These are phyloP conservation scores for Pyrochroa serraticornis DNA, from an alignment of 2,888 invertebrate species.

Conservation along the genomic window DNA sequence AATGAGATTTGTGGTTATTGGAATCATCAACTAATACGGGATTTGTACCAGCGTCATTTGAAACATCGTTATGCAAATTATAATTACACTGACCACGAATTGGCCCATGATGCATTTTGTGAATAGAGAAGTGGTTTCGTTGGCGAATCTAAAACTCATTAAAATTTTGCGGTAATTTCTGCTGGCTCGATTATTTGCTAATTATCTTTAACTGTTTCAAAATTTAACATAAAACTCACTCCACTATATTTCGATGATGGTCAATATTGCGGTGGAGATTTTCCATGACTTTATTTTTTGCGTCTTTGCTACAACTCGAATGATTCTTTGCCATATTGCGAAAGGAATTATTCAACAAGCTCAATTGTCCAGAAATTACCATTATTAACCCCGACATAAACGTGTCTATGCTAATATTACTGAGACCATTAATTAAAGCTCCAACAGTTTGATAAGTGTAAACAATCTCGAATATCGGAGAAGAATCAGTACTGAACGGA, in stretches of 20 bases:
- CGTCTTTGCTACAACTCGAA: neutral
- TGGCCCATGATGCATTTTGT: constrained; percentile 42
- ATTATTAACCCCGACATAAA: constrained; percentile 34
- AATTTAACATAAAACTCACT: constrained; percentile 27
- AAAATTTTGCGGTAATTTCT: neutral
- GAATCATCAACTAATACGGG: no score
- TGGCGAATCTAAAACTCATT: constrained; percentile 30
- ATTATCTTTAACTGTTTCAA: no score
- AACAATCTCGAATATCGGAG: constrained; percentile 58
- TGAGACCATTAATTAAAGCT: constrained; percentile 57
- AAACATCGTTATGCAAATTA: constrained; percentile 55
- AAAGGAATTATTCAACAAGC: constrained; percentile 57
- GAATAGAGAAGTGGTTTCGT: constrained; percentile 29
- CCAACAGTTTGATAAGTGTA: constrained; percentile 60
- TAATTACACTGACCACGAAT: constrained; percentile 48
- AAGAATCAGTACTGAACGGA: constrained; percentile 57
- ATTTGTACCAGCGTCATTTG: constrained; percentile 49
- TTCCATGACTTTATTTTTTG: neutral
- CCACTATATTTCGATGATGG: constrained; percentile 32
- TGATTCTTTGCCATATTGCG: constrained; percentile 29
- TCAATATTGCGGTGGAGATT: constrained; percentile 19
- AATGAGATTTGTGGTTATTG: no score
- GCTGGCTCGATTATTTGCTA: neutral
- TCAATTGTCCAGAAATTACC: constrained; percentile 54
- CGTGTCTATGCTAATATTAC: constrained; percentile 60